Conservation (phyloP, 2,888 invertebrate genomes). For the Sarcophaga rosellei region DNA sequence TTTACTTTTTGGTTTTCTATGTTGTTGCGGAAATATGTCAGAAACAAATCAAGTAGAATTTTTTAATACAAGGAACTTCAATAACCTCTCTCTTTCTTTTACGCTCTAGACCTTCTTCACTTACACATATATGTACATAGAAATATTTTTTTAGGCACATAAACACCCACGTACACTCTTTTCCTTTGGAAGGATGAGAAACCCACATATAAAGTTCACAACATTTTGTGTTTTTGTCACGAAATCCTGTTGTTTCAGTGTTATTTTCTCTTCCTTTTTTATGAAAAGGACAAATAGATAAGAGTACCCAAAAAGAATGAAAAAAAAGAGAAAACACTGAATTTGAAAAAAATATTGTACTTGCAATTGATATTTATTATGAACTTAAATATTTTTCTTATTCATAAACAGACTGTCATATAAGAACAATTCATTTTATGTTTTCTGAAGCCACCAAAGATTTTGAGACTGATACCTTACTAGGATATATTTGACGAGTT, state of each 20-base stretch:
- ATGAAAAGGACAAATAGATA: background rate
- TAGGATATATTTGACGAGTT: too few species aligned
- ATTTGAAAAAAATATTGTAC: background rate
- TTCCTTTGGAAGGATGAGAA: background rate
- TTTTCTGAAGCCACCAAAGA: too few species aligned
- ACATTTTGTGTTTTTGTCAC: constrained; percentile 46
- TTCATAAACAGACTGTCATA: too few species aligned
- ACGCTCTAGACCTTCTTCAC: background rate
- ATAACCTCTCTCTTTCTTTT: background rate
- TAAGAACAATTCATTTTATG: too few species aligned
- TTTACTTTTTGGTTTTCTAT: constrained; percentile 6
- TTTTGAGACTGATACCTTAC: too few species aligned
- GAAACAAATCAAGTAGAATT: constrained; percentile 51
- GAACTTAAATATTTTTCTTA: background rate
- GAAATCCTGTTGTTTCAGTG: constrained; percentile 22
- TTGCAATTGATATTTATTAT: background rate
- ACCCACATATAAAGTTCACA: constrained; percentile 40
- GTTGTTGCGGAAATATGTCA: constrained; percentile 54
- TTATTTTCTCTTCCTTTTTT: constrained; percentile 13
- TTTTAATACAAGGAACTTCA: constrained; percentile 2
- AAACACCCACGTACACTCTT: too few species aligned
- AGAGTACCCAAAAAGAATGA: background rate
- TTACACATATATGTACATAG: constrained; percentile 6
- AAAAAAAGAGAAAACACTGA: background rate
- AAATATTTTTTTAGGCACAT: background rate